Base-by-base conservation (phyloP, 2,113 vertebrate species). In the Isurus oxyrinchus region DNA sequence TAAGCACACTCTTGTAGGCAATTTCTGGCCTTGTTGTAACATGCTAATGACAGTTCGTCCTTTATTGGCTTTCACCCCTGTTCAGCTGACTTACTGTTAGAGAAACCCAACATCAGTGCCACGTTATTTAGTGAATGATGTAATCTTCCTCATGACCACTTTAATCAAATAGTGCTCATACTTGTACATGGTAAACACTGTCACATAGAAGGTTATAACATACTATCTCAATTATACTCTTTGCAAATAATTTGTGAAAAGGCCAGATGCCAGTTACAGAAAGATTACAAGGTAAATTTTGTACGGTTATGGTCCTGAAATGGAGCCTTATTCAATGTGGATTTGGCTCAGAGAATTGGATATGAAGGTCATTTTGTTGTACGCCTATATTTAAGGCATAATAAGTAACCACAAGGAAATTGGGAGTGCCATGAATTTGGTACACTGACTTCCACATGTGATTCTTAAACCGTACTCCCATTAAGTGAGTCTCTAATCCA, bases 41-140 rank as follows among this genome's bases (percentile, higher is more conserved):
- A 3, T 90, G 87, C 86, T 88, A 49, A 86, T 0, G 31, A 19
- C 79, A 76, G 6, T 66, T n/a, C 27, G 13, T 16, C 86, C 49
- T 49, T 55, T 88, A 53, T 88, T 94, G 31, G 31, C 61, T 19
- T 19, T 63, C 35, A n/a, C 11, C 31, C n/a, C 63, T 49, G 40
- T 21, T 67, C 40, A 94, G 35, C 19, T 44, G 5, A 67, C 93
- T n/a, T 94, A 44, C 59, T 21, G 23, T 25, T 94, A 27, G 63
- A 94, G 40, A 49, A 94, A 94, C 93, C n/a, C 63, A 94, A 67
- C 55, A 59, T 90, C 87, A 59, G 53, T 59, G 87, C 53, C 87
- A 59, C 59, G 53, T 59, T 57, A 31, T 59, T 31, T 90, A 27
- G 49, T 55, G 86, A 49, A 88, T 90, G 53, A 57, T 90, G 14